Percentiles rank a stretch among this genome's conserved stretches.
These are phyloP conservation scores for Argyrosomus regius DNA, from an alignment of 2,797 vertebrate species.

Conservation along the genomic window DNA sequence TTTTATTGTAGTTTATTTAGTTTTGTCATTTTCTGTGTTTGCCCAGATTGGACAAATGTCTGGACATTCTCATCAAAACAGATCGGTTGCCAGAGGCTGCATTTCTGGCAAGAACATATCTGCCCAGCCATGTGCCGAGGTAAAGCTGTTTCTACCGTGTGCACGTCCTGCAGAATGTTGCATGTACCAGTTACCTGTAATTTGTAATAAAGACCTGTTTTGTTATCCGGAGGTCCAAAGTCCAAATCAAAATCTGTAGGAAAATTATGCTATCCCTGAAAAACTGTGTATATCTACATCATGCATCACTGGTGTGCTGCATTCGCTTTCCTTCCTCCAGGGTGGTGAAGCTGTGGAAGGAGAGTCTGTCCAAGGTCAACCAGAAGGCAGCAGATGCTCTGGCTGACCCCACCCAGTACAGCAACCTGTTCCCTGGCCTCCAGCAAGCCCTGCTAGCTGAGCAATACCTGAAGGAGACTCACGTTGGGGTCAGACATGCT, in stretches of 20 bases:
- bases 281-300: background rate
- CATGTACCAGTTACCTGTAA: background rate
- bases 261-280: background rate
- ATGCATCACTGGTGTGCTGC: slow-evolving; percentile 12
- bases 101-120: slow-evolving; percentile 94
- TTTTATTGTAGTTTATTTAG: background rate
- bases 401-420: slow-evolving; percentile 95
- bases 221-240: background rate
- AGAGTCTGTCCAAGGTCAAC: slow-evolving; percentile 93
- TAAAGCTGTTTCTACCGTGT: slow-evolving; percentile 35
- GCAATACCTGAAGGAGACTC: slow-evolving; percentile 89
- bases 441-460: slow-evolving; percentile 94
- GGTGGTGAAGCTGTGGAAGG: slow-evolving; percentile 96
- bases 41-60: slow-evolving; percentile 91
- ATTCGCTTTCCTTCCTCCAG: slow-evolving; percentile 44
- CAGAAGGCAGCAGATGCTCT: slow-evolving; percentile 96
- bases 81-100: slow-evolving; percentile 95
- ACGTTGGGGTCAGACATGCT: slow-evolving; percentile 86
- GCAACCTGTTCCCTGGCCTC: slow-evolving; percentile 95
- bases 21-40: slow-evolving; percentile 27
- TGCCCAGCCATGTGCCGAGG: slow-evolving; percentile 95
- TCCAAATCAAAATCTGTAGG: background rate
- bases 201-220: background rate
- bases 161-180: background rate
- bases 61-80: slow-evolving; percentile 95